These are phyloP conservation scores for Charanyca ferruginea DNA, from an alignment of 2,888 invertebrate species.

Conservation along the genomic window DNA sequence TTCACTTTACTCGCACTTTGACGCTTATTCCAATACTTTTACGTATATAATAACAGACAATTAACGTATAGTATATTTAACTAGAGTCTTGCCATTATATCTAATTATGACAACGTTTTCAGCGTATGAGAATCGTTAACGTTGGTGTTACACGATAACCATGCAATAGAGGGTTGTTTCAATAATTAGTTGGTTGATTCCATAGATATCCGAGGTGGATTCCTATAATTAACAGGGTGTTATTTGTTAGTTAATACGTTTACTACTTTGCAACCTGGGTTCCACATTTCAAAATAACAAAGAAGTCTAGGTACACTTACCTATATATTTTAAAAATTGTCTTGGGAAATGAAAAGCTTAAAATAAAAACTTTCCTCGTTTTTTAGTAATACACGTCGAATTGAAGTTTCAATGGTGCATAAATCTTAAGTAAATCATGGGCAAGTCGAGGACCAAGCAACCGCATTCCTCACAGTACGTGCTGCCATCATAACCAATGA, in stretches of 20 bases:
- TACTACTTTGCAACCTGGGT: too few relatives aligned
- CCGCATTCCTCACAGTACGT: conserved; percentile 29
- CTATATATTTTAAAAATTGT: too few relatives aligned
- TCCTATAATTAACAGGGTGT: too few relatives aligned
- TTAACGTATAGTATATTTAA: conserved; percentile 24
- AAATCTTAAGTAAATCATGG: conserved; percentile 38
- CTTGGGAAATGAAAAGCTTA: too few relatives aligned
- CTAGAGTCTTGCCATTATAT: not conserved
- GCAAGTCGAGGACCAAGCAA: not conserved
- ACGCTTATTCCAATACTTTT: conserved; percentile 34
- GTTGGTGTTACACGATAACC: too few relatives aligned
- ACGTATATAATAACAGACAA: conserved; percentile 15
- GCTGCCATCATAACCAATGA: conserved; percentile 8
- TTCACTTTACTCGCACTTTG: conserved; percentile 48
- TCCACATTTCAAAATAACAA: too few relatives aligned
- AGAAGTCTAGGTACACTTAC: too few relatives aligned
- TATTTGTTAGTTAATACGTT: too few relatives aligned
- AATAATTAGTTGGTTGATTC: not conserved
- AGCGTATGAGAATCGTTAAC: conserved; percentile 11
- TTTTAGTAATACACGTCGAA: conserved; percentile 5
- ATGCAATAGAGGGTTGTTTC: not conserved
- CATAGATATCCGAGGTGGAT: too few relatives aligned
- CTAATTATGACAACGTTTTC: conserved; percentile 13
- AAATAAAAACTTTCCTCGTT: not conserved
- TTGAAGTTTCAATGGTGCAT: conserved; percentile 40